Evolutionary conservation across 2,888 invertebrate genomes (phyloP), one percentile per base, ranked within the genome.

Genomic region (Phortica okadai): DNA sequence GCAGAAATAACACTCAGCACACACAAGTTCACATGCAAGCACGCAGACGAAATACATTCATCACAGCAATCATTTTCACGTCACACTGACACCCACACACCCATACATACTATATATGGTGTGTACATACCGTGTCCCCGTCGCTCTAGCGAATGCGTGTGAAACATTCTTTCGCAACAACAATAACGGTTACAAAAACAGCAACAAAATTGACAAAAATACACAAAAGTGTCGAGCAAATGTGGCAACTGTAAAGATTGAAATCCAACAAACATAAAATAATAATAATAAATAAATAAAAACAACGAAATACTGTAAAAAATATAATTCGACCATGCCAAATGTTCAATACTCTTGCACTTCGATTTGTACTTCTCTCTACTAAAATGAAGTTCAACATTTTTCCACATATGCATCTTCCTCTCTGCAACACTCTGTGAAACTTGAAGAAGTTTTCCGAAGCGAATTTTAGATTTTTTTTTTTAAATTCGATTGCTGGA

Each of bases 171-270:
- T 3, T 2, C 33, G 4, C 33, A 33, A 33, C 50, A 11, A 50
- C 14, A 50, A 50, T 50, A 66, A 66, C 14, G 42, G 14, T 11
- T 41, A 66, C 42, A 70, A 54, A 33, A 70, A 72, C 44, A 67
- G 42, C 14, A 42, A 70, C 41, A 73, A 73, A 77, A 83, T 80
- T 86, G 87, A 85, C 85, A 82, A 82, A 83, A 83, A 78, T 81
- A 78, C 77, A 74, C 75, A 75, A 81, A 59, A 81, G 66, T 69
- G 67, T 70, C 66, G 16, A 64, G 54, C 70, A 54, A 73, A 59
- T 79, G 77, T 81, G 78, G 74, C 82, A 77, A 70, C 74, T 64
- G 59, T 76, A 76, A 74, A 64, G 77, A 44, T 11, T 74, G 75
- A 79, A 14, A 25, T 25, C 10, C 21, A 6, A 62, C 54, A 14